Percentiles rank a stretch among this genome's conserved stretches.
These are phyloP conservation scores for Scotopteryx bipunctaria DNA, from an alignment of 2,888 invertebrate genomes.

Conservation along the genomic window DNA sequence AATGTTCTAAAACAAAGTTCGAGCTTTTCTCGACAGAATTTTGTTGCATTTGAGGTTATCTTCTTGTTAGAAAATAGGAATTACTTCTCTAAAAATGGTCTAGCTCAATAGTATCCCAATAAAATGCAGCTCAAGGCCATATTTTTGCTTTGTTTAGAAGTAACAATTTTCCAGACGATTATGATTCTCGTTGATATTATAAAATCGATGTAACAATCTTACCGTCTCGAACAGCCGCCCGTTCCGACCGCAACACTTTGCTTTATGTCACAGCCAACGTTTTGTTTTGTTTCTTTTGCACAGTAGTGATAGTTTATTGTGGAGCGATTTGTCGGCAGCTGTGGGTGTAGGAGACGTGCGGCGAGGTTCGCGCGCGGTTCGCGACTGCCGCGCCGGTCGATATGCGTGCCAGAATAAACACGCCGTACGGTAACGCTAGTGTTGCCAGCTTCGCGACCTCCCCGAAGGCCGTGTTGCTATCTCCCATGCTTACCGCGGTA, in stretches of 20 bases:
- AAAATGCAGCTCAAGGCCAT: constrained; percentile 5
- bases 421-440: constrained; percentile 68
- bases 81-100: too few relatives aligned
- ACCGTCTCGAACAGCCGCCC: constrained; percentile 71
- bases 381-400: constrained; percentile 76
- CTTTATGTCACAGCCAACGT: constrained; percentile 62
- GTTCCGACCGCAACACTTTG: constrained; percentile 53
- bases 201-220: constrained; percentile 44
- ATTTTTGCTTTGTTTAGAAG: constrained; percentile 29
- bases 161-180: constrained; percentile 41
- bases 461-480: constrained; percentile 53
- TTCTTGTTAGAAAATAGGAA: not conserved
- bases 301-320: constrained; percentile 49
- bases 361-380: constrained; percentile 50
- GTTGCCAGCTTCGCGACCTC: constrained; percentile 58
- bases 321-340: constrained; percentile 58
- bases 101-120: not conserved
- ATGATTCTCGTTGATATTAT: constrained; percentile 33
- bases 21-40: not conserved
- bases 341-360: constrained; percentile 57
- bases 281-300: constrained; percentile 39
- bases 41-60: constrained; percentile 15
- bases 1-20: not conserved
- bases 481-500: constrained; percentile 55
- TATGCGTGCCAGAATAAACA: constrained; percentile 82